Conservation (phyloP, 2,888 invertebrate species). For the Drosophila mimetica region DNA sequence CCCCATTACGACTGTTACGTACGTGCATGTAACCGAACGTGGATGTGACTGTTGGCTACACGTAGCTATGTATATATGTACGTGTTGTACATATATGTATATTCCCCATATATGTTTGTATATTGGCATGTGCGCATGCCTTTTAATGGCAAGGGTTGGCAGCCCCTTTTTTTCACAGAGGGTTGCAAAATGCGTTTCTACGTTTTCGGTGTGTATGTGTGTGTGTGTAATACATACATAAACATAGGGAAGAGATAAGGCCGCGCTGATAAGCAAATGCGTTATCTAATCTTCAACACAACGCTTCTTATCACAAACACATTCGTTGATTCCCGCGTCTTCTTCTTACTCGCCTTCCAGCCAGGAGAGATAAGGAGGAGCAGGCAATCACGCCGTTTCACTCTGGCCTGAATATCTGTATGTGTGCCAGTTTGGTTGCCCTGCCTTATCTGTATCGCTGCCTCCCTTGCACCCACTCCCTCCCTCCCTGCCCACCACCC, state of each 20-base stretch:
- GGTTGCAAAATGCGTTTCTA: conserved; percentile 52
- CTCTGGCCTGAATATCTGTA: conserved; percentile 50
- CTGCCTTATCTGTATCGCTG: conserved; percentile 25
- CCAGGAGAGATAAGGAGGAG: conserved; percentile 27
- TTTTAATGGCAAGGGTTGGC: conserved; percentile 76
- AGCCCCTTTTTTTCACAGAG: conserved; percentile 36
- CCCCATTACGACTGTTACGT: conserved; percentile 57
- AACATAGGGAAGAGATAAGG: conserved; percentile 8
- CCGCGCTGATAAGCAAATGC: conserved; percentile 13
- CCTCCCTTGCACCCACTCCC: conserved; percentile 7
- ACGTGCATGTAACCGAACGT: conserved; percentile 31
- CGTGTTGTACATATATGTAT: neutral
- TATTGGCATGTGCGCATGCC: conserved; percentile 65
- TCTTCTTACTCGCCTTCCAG: neutral
- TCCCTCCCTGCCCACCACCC: neutral
- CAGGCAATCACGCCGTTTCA: conserved; percentile 56
- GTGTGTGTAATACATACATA: conserved; percentile 2
- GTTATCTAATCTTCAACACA: conserved; percentile 42
- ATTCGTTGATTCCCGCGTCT: neutral
- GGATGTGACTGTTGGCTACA: neutral
- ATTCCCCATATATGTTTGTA: conserved; percentile 39
- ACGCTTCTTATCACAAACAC: conserved; percentile 22
- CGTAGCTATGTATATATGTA: conserved; percentile 17
- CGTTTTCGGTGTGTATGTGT: neutral
- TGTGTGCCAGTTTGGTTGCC: conserved; percentile 34